A percentile compares a stretch with the other conserved stretches of the same genome.
Evolutionary conservation across 2,113 vertebrate genomes (phyloP).

Genomic region (Cheilinus undulatus): DNA sequence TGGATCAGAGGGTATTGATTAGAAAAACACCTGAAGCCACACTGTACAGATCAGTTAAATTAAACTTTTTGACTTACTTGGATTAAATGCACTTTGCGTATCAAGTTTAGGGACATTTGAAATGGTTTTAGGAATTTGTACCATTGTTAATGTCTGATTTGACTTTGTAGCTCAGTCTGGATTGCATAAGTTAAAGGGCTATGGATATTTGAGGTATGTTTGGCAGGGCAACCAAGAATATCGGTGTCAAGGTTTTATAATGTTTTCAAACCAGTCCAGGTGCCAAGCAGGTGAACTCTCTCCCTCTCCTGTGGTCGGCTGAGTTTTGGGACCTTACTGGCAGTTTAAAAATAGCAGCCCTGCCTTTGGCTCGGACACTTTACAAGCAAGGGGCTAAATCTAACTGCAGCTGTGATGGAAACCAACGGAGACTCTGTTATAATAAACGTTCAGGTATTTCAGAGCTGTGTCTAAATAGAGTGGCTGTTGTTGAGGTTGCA

Average conservation of each 20-base stretch:
- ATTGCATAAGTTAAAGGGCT: neutral
- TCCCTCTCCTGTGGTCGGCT: constrained; percentile 19
- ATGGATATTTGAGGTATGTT: neutral
- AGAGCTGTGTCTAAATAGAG: constrained; percentile 39
- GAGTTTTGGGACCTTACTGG: constrained; percentile 67
- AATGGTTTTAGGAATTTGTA: too few relatives aligned
- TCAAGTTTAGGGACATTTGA: too few relatives aligned
- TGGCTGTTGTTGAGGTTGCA: constrained; percentile 47
- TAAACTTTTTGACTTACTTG: too few relatives aligned
- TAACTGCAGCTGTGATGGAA: constrained; percentile 54
- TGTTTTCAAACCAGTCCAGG: constrained; percentile 6
- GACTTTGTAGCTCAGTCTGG: too few relatives aligned
- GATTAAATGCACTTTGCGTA: too few relatives aligned
- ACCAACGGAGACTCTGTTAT: constrained; percentile 20
- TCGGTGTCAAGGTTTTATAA: neutral
- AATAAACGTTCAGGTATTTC: constrained; percentile 48
- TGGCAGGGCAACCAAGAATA: neutral
- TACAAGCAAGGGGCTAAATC: neutral
- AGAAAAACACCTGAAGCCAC: too few relatives aligned
- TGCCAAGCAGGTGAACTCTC: constrained; percentile 10
- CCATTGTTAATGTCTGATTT: too few relatives aligned
- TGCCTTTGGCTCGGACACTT: constrained; percentile 11
- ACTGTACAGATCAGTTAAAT: too few relatives aligned
- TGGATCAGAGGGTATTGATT: too few relatives aligned
- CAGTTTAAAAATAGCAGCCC: constrained; percentile 71